Percentiles rank a stretch among this genome's conserved stretches.
phyloP scores from a whole-genome alignment of 2,888 invertebrate species.

The Campoplex capitator region DNA sequence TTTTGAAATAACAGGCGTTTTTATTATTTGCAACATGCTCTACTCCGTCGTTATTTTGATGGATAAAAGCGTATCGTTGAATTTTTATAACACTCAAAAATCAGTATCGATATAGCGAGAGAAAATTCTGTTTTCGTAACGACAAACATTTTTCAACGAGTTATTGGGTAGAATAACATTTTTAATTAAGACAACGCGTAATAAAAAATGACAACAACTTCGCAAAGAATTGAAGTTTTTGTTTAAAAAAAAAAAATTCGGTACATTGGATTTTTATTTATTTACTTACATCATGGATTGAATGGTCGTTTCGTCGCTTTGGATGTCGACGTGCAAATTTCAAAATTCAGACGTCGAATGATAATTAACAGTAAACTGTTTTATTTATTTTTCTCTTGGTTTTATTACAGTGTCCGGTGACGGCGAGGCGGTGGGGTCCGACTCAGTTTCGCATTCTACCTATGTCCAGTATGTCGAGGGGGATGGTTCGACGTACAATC shows the following conservation, averaged over 20 bases:
- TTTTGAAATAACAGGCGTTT: not conserved
- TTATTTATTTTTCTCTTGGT: not conserved
- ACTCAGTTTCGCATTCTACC: constrained; percentile 86
- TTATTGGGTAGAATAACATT: not conserved
- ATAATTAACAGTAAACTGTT: constrained; percentile 2
- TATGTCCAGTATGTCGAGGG: constrained; percentile 89
- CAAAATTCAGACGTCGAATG: constrained; percentile 2
- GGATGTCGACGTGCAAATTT: constrained; percentile 49
- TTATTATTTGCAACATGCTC: not conserved
- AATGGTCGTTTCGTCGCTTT: constrained; percentile 48
- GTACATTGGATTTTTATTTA: not conserved
- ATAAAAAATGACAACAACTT: not conserved
- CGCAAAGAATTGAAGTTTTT: not conserved
- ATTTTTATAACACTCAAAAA: too few relatives aligned
- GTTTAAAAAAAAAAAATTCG: not conserved
- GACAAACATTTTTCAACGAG: not conserved
- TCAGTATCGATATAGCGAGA: too few relatives aligned
- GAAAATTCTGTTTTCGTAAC: too few relatives aligned
- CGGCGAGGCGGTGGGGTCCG: constrained; percentile 85
- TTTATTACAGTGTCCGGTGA: constrained; percentile 84
- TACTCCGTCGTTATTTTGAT: not conserved
- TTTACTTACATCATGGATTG: not conserved
- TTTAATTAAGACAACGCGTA: not conserved
- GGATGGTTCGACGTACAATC: constrained; percentile 86
- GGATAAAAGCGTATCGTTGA: not conserved